phyloP scores from a whole-genome alignment of 2,797 vertebrate species.

The Cetoscarus ocellatus region DNA sequence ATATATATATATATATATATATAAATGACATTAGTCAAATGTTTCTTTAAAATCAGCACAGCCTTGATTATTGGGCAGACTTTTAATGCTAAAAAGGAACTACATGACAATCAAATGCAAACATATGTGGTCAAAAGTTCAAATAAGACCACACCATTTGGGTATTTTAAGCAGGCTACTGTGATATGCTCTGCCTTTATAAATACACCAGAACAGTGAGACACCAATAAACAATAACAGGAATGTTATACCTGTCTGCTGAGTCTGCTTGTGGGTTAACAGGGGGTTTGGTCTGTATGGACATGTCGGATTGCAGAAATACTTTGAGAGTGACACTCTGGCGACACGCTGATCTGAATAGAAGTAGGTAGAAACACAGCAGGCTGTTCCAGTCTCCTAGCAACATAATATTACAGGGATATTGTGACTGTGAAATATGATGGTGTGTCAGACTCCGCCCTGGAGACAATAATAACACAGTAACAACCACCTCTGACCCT shows the following conservation, averaged over 20 bases:
- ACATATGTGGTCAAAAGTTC: background rate
- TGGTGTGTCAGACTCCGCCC: conserved; percentile 50
- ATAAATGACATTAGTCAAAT: too few relatives aligned
- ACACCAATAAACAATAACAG: background rate
- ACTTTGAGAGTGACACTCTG: conserved; percentile 29
- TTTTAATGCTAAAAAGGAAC: background rate
- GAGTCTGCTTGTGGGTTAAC: conserved; percentile 6
- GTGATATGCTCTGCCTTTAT: background rate
- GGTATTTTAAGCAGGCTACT: background rate
- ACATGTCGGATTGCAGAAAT: conserved; percentile 28
- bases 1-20: too few relatives aligned
- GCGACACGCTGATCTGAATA: conserved; percentile 12
- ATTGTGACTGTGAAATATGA: conserved; percentile 69
- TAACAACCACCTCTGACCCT: background rate
- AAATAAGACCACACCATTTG: background rate
- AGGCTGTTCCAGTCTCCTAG: conserved; percentile 71
- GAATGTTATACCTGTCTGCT: background rate
- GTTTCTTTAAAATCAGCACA: too few relatives aligned
- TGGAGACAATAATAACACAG: conserved; percentile 28
- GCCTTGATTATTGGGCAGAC: too few relatives aligned
- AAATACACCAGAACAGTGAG: background rate
- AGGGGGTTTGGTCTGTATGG: conserved; percentile 21
- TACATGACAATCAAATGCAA: conserved; percentile 8
- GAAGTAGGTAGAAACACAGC: conserved; percentile 56
- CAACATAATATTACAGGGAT: conserved; percentile 75